Evolutionary conservation across 2,888 invertebrate species (phyloP), one percentile per base, ranked within the genome.

Genomic region (Hyposoter didymator): DNA sequence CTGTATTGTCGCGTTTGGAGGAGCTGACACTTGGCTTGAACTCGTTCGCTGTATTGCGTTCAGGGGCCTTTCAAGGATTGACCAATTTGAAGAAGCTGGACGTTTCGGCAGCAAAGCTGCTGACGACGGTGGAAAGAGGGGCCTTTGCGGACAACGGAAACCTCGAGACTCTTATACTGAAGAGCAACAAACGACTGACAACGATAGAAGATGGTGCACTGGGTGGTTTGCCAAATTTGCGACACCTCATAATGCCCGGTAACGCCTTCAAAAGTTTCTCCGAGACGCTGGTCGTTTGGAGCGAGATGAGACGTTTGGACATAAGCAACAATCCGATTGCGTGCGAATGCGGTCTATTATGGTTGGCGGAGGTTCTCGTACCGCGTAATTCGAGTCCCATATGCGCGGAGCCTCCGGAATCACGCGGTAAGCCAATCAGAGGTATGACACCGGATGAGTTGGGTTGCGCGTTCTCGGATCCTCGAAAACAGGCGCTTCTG

Each of bases 1-100:
- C 96, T 5, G 95, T 96, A 74, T 94, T 98, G 79, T 95, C 95
- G 7, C 95, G 98, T 67, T 94, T 98, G 83, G 98, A 98, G 92
- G 97, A 97, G 89, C 94, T 98, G 70, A 96, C 96, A 47, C 95
- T 98, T 82, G 98, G 98, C 0, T 97, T 98, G 92, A 98, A 98
- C 91, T 97, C 97, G 87, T 98, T 98, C 90, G 94, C 95, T 59
- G 94, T 95, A 0, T 94, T 98, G 74, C 96, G 96, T 90, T 95
- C 96, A 12, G 96, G 97, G 88, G 97, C 97, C 0, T 98, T 98
- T 92, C 96, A 95, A 88, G 97, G 97, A 0, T 94, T 98, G 81
- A 96, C 96, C 83, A 97, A 97, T 92, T 94, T 98, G 19, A 96
- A 97, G 88, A 95, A 96, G 84, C 94, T 98, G 83, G 97, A 98